Evolutionary conservation across 2,113 vertebrate genomes (phyloP).

Genomic region (Megalops atlanticus): DNA sequence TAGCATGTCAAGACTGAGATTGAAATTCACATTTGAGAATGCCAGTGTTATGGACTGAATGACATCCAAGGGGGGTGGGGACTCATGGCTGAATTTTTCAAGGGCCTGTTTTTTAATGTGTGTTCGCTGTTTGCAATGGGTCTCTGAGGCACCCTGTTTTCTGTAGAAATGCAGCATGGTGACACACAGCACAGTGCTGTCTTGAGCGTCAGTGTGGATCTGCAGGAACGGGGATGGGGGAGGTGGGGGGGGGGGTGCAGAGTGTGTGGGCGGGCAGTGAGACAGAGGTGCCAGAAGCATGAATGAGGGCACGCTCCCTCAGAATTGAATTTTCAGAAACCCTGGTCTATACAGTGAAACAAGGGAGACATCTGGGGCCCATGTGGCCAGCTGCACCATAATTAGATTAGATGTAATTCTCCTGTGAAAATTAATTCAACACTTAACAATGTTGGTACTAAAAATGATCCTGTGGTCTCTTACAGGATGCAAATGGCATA

Average conservation of each 20-base stretch:
- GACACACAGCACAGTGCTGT: too few relatives aligned
- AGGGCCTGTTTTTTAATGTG: too few relatives aligned
- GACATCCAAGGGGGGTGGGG: too few relatives aligned
- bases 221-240: neutral
- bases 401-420: constrained; percentile 65
- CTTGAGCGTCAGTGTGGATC: neutral
- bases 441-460: constrained; percentile 45
- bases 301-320: constrained; percentile 19
- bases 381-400: constrained; percentile 64
- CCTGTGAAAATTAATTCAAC: constrained; percentile 71
- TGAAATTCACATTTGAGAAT: too few relatives aligned
- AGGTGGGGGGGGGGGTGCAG: neutral
- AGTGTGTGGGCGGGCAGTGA: constrained; percentile 8
- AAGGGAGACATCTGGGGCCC: constrained; percentile 61
- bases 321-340: constrained; percentile 32
- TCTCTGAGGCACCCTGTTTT: neutral
- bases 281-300: constrained; percentile 20
- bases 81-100: neutral
- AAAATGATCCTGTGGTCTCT: constrained; percentile 8
- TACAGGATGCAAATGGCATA: constrained; percentile 9
- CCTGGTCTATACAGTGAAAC: constrained; percentile 30
- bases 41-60: too few relatives aligned
- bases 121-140: neutral
- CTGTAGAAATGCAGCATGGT: too few relatives aligned
- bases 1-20: too few relatives aligned